Evolutionary conservation across 2,888 invertebrate species (phyloP), one percentile per base, ranked within the genome.

Genomic region (Melipona beecheii): DNA sequence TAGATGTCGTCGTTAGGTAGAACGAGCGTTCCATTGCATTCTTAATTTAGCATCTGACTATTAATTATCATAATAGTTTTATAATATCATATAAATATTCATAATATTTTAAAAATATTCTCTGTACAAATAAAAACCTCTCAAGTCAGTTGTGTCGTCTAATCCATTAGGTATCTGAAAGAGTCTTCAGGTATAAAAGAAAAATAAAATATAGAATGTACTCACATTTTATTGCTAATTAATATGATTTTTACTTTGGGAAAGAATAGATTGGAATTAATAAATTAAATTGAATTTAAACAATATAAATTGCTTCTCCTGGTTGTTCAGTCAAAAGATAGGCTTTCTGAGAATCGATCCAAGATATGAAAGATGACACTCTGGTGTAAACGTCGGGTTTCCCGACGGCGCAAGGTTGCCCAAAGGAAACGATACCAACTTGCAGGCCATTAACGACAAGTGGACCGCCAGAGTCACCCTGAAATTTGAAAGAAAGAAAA

Each of bases 361-460:
- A 93, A 50, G 89, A 13, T 52, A 2, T 0, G 69, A 81, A 90
- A 24, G 81, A 76, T 2, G 73, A 54, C n/a, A 90, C 89, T 84
- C 90, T 87, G 0, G 91, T 91, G 78, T 83, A 92, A 27, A 92
- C 90, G 52, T 91, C 90, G 9, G 92, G 91, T 19, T 60, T 64
- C 21, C 92, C 92, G 49, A 69, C 3, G 0, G 87, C 92, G 71
- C 92, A 92, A 2, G 87, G 88, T 56, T n/a, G 56, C 13, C 88
- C 91, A 79, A 84, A 92, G 52, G 92, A 92, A n/a, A 91, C 91
- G 21, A 92, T 75, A 71, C 92, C 92, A 56, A 91, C 66, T 62
- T 90, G 87, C 19, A 17, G 24, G 2, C 52, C 79, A 0, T 75
- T 19, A 13, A 52, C 77, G 6, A 90, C 78, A 0, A 92, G 86